These are phyloP conservation scores for Clarias gariepinus DNA, from an alignment of 2,113 vertebrate species.

Conservation along the genomic window DNA sequence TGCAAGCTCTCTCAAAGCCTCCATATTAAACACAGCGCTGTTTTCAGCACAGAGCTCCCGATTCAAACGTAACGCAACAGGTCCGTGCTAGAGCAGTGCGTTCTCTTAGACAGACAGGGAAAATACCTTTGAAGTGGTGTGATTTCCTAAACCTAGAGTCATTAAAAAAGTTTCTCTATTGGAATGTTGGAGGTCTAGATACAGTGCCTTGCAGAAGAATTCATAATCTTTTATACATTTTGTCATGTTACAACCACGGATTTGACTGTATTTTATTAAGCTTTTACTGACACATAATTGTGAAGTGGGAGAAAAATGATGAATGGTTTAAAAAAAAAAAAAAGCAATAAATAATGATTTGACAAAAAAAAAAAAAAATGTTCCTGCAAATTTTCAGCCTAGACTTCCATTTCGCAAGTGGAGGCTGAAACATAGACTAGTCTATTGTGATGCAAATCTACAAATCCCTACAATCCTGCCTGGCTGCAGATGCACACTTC, in stretches of 20 bases:
- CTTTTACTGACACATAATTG: no score
- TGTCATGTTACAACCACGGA: no score
- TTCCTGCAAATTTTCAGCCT: neutral
- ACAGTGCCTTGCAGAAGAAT: no score
- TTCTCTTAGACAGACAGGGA: neutral
- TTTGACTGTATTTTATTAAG: no score
- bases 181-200: neutral
- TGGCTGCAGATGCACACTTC: neutral
- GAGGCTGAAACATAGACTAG: neutral
- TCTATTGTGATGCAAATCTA: neutral
- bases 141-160: conserved; percentile 4
- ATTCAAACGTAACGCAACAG: conserved; percentile 9
- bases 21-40: conserved; percentile 23
- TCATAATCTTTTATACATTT: no score
- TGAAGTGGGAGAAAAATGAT: no score
- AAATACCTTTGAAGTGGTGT: neutral
- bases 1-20: neutral
- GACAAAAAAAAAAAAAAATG: neutral
- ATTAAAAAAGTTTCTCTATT: neutral
- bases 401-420: neutral
- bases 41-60: neutral
- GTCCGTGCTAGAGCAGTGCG: neutral
- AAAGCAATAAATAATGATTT: neutral
- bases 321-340: no score
- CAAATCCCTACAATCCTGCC: neutral